Conservation (phyloP, 2,797 vertebrate species). For the Vireo griseus region DNA sequence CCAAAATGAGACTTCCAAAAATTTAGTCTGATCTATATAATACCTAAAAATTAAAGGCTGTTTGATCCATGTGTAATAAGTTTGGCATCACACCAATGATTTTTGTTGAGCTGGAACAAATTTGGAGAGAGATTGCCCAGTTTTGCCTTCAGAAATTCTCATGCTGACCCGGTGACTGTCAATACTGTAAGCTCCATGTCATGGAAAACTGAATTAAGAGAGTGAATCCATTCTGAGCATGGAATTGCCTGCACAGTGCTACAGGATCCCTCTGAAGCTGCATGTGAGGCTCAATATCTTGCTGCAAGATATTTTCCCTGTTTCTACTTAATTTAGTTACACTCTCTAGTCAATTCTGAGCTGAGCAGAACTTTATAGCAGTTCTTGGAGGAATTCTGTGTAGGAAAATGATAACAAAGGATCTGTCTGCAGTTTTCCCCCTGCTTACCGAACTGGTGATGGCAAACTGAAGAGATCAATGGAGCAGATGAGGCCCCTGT, state of each 20-base stretch:
- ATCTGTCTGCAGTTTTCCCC: neutral
- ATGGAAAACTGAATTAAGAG: neutral
- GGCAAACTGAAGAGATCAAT: neutral
- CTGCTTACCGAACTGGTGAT: neutral
- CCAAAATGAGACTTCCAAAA: neutral
- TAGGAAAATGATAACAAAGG: neutral
- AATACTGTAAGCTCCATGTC: neutral
- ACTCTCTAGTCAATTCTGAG: neutral
- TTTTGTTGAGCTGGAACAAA: neutral
- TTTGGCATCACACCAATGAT: neutral
- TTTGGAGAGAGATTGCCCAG: neutral
- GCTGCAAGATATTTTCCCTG: neutral
- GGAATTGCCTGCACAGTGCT: neutral
- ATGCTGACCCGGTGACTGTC: neutral
- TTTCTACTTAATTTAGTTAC: neutral
- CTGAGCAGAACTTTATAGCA: neutral
- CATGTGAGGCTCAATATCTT: neutral
- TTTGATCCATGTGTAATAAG: rapidly evolving
- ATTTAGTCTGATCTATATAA: neutral
- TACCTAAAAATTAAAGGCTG: neutral
- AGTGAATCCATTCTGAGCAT: neutral
- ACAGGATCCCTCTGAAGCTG: neutral
- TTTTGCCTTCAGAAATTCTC: neutral
- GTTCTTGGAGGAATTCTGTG: neutral
- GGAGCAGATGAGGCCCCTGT: neutral